These are phyloP conservation scores for Spondyliosoma cantharus DNA, from an alignment of 2,797 vertebrate species.

Conservation along the genomic window DNA sequence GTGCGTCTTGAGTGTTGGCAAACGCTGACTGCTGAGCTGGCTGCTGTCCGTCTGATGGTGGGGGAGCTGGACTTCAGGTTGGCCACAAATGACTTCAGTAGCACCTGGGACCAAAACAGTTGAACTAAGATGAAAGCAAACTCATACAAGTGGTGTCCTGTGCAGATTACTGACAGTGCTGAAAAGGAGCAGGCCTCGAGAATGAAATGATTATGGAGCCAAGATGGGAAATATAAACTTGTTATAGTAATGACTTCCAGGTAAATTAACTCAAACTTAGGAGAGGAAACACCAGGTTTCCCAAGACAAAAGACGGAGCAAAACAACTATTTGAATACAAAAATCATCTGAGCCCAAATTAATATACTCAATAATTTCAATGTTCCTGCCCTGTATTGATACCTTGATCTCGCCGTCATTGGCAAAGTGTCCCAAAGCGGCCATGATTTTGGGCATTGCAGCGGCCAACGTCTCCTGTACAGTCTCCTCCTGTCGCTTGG, in stretches of 20 bases:
- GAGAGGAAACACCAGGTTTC: not conserved
- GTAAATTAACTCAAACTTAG: not conserved
- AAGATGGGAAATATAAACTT: not conserved
- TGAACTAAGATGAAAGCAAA: not conserved
- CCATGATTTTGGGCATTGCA: conserved; percentile 96
- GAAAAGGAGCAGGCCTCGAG: not conserved
- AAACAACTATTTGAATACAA: not conserved
- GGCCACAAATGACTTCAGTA: conserved; percentile 94
- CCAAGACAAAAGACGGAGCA: not conserved
- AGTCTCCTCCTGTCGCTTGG: conserved; percentile 93
- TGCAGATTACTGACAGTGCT: not conserved
- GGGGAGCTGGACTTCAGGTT: conserved; percentile 95
- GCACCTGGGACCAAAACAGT: conserved; percentile 80
- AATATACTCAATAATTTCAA: not conserved
- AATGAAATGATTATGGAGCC: not conserved
- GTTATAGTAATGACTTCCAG: not conserved
- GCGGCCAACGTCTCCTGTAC: conserved; percentile 95
- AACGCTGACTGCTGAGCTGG: conserved; percentile 91
- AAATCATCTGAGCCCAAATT: not conserved
- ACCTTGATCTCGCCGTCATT: conserved; percentile 99
- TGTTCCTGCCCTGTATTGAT: conserved; percentile 35
- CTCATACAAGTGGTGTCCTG: not conserved
- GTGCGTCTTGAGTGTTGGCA: conserved; percentile 94
- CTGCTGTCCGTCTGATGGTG: conserved; percentile 93
- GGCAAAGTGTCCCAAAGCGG: conserved; percentile 94